A percentile compares a stretch with the other conserved stretches of the same genome.
These are phyloP conservation scores for Calonectris borealis DNA, from an alignment of 2,113 vertebrate genomes.

Conservation along the genomic window DNA sequence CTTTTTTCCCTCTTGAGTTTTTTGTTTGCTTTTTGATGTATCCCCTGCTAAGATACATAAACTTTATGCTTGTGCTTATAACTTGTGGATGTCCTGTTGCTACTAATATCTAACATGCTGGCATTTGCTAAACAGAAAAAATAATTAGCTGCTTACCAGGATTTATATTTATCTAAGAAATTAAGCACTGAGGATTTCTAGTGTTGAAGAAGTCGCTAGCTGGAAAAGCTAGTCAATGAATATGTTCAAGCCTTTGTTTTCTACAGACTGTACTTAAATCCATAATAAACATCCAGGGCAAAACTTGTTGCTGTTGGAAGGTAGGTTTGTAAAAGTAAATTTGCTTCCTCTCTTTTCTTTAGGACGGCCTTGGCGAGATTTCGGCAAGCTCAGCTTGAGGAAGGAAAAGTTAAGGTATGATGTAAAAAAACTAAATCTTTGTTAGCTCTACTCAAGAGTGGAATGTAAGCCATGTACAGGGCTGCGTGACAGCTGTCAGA, in stretches of 20 bases:
- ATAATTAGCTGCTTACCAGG: neutral
- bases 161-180: neutral
- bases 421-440: neutral
- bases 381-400: slow-evolving; percentile 94
- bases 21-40: neutral
- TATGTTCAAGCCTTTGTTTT: neutral
- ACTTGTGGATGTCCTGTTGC: neutral
- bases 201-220: rapidly evolving
- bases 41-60: neutral
- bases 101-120: neutral
- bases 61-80: neutral
- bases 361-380: slow-evolving; percentile 98
- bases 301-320: neutral
- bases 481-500: neutral
- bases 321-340: neutral
- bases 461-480: rapidly evolving
- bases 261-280: neutral
- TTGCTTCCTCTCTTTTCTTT: neutral
- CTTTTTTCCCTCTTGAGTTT: neutral
- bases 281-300: neutral
- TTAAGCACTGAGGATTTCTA: neutral
- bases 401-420: slow-evolving; percentile 93
- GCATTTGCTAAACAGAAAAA: neutral
- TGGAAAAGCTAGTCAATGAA: neutral
- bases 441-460: neutral